Conservation (phyloP, 2,888 invertebrate species). For the Hecatera dysodea region DNA sequence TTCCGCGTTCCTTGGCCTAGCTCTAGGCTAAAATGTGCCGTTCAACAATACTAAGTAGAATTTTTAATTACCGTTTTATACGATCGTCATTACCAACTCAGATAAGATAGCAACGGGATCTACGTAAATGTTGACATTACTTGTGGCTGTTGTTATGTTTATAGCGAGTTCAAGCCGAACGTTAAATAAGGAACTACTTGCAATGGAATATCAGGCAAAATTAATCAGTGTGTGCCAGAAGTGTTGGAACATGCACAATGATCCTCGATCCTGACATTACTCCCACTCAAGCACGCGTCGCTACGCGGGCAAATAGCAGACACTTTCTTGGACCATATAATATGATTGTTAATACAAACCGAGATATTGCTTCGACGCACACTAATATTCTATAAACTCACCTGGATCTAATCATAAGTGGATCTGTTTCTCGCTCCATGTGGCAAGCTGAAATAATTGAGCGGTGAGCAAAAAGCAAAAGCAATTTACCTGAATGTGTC, state of each 20-base stretch:
- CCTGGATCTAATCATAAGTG: slow-evolving; percentile 23
- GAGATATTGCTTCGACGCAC: background rate
- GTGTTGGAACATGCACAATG: slow-evolving; percentile 18
- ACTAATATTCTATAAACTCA: slow-evolving; percentile 15
- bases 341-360: slow-evolving; percentile 1
- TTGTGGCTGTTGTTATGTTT: slow-evolving; percentile 27
- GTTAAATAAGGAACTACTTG: slow-evolving; percentile 3
- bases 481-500: slow-evolving; percentile 40
- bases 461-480: slow-evolving; percentile 37
- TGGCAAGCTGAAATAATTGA: slow-evolving; percentile 18
- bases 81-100: slow-evolving; percentile 36
- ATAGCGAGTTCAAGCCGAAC: slow-evolving; percentile 7
- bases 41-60: slow-evolving; percentile 64
- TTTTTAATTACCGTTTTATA: slow-evolving; percentile 56
- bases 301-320: slow-evolving; percentile 37
- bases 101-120: slow-evolving; percentile 42
- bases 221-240: background rate
- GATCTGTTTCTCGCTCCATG: slow-evolving; percentile 11
- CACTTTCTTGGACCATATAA: background rate
- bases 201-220: slow-evolving; percentile 7
- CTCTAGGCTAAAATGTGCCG: slow-evolving; percentile 63
- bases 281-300: slow-evolving; percentile 79
- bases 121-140: slow-evolving; percentile 37
- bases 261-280: slow-evolving; percentile 60
- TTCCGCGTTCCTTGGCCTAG: slow-evolving; percentile 81